phyloP scores from a whole-genome alignment of 2,797 vertebrate genomes.

The Cossypha heuglini region DNA sequence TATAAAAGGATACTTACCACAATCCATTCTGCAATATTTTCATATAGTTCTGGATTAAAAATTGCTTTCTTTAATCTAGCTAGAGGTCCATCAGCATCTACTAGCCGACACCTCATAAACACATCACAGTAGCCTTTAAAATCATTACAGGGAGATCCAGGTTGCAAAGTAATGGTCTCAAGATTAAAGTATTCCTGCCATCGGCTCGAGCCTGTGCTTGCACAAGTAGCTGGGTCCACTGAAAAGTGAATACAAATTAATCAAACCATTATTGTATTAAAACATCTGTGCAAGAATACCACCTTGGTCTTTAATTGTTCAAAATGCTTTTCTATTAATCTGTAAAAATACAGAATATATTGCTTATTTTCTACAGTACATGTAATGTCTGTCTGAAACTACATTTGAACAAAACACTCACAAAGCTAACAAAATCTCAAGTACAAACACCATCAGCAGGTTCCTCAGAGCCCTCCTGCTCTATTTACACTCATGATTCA shows the following conservation, averaged over 20 bases:
- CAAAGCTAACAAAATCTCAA: background rate
- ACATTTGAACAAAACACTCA: background rate
- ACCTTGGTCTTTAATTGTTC: background rate
- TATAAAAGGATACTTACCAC: slow-evolving; percentile 82
- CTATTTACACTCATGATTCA: background rate
- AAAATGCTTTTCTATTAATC: background rate
- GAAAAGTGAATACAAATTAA: slow-evolving; percentile 14
- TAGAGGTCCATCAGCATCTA: slow-evolving; percentile 95
- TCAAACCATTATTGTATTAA: background rate
- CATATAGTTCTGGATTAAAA: slow-evolving; percentile 92
- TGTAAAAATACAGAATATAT: background rate
- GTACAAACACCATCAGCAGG: background rate
- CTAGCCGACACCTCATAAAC: slow-evolving; percentile 92
- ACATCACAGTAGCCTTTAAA: slow-evolving; percentile 98
- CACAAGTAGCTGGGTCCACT: slow-evolving; percentile 87
- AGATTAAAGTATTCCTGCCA: slow-evolving; percentile 80
- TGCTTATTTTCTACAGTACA: background rate
- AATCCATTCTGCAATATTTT: slow-evolving; percentile 97
- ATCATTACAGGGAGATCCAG: slow-evolving; percentile 95
- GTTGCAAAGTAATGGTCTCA: slow-evolving; percentile 86
- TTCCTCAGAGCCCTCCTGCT: background rate
- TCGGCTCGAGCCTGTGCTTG: slow-evolving; percentile 85
- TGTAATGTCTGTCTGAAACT: background rate
- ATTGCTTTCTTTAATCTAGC: slow-evolving; percentile 96
- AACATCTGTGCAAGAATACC: accelerated